Base-by-base conservation (phyloP, 1,140 invertebrate species). In the Batillaria attramentaria region DNA sequence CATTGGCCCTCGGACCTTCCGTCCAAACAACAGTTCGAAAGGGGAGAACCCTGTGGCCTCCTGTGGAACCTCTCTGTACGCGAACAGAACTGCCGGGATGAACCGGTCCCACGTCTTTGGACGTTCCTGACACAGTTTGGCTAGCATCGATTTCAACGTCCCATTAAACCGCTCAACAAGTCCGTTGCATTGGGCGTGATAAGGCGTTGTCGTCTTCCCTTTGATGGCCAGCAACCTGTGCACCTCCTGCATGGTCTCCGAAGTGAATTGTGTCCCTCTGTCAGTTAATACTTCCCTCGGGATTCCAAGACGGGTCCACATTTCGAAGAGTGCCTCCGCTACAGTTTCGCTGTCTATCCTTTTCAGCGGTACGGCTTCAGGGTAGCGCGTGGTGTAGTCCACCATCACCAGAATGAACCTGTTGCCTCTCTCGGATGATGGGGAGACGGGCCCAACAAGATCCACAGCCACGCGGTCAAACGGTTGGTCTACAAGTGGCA, bases 301-400 rank as follows among this genome's bases (percentile, higher is more conserved):
- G 62, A 91, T 79, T n/a, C 91, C 92, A 75, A 91, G 84, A 60
- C 85, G 82, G 4, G 83, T 78, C 84, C 92, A 92, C 6, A 91
- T 78, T 2, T 46, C 70, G 10, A 79, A 8, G 33, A 81, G 57
- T 4, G 79, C 84, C 50, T 84, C 81, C 1, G 79, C 77, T 13
- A 83, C 81, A 8, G 68, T 78, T 57, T 79, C 79, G 4, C 77
- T 79, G 0, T 80, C 73, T 1, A 84, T 80, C 3, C 33, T 69
- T 0, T 57, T 28, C n/a, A 83, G 24, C 28, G 84, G 70, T 13
- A 79, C 74, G 10, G 79, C 79, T 35, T 81, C 80, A 6, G 81
- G 69, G 42, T 79, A 82, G 2, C 77, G 60, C 0, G 79, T 83
- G 3, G 82, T 80, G 42, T 84, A 85, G 54, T 82, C 79, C 6